Evolutionary conservation across 2,797 vertebrate species (phyloP), one percentile per base, ranked within the genome.

Genomic region (Miichthys miiuy): DNA sequence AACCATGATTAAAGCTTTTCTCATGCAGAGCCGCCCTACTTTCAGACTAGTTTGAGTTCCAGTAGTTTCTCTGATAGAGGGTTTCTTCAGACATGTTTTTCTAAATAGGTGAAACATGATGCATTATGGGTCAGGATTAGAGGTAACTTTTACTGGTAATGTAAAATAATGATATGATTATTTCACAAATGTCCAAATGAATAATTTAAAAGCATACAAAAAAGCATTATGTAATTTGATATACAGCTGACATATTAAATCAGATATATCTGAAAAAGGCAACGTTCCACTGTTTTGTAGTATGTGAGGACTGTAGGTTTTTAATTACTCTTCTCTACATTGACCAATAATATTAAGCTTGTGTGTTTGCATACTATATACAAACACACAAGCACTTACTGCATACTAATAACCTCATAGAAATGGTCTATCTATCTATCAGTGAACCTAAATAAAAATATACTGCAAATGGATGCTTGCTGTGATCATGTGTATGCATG

Each of bases 401-500:
- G 13, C 16, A 38, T 9, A 64, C 27, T 52, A 66, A 73, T 30
- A 34, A 14, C 27, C 42, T 65, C 48, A 68, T 4, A 14, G 12
- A 42, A 57, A 21, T 25, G n/a, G 18, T 68, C 51, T 51, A 18
- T 68, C 51, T 51, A 34, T 50, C 16, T 14, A 25, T 25, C 48
- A 10, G 60, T 50, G 6, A 30, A 48, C 5, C 34, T 2, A 48
- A 51, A 52, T 58, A 38, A 10, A 52, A 2, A 47, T 1, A 30
- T 14, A 41, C 3, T 50, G 25, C 51, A 57, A 72, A 68, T 12
- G 25, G 25, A 34, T 71, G 55, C 46, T 17, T 70, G 41, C 44
- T 64, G 57, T 71, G 47, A 65, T 56, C 38, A 38, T 63, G 76
- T 41, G 56, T 63, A 18, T 73, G 69, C 58, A 30, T 25, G 54